Percentiles rank a stretch among this genome's conserved stretches.
Conservation (phyloP, 2,888 invertebrate species). For the Acheta domesticus region DNA sequence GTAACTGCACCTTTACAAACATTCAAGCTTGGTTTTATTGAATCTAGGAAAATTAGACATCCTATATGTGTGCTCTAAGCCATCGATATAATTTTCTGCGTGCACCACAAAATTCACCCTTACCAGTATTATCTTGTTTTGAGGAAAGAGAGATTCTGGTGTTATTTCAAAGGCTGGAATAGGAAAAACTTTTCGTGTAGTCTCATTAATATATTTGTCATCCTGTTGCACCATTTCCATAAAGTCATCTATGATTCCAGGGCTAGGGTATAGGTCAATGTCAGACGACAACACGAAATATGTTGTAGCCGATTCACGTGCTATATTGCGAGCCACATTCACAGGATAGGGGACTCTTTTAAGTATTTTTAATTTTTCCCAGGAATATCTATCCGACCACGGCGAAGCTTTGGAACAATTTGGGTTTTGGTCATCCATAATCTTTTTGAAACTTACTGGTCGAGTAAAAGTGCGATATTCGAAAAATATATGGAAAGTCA, state of each 20-base stretch:
- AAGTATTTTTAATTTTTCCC: constrained; percentile 70
- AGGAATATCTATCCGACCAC: constrained; percentile 57
- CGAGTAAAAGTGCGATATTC: no score
- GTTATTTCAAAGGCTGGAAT: constrained; percentile 86
- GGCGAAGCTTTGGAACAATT: constrained; percentile 70
- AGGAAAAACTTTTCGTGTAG: constrained; percentile 73
- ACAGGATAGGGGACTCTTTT: constrained; percentile 83
- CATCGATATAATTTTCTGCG: no score
- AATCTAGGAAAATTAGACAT: no score
- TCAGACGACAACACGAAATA: constrained; percentile 82
- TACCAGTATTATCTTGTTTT: constrained; percentile 66
- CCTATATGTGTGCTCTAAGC: no score
- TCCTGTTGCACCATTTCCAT: constrained; percentile 79
- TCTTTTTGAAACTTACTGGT: no score
- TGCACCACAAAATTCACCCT: constrained; percentile 35
- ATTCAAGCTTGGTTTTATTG: no score
- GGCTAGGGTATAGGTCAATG: constrained; percentile 87
- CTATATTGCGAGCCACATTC: constrained; percentile 86
- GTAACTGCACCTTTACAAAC: no score
- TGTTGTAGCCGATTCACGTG: constrained; percentile 76
- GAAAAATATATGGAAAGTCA: constrained; percentile 88
- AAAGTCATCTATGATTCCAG: constrained; percentile 74
- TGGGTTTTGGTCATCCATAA: constrained; percentile 44
- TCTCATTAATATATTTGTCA: constrained; percentile 59
- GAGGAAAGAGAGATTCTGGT: constrained; percentile 57